Percentiles rank a stretch among this genome's conserved stretches.
These are phyloP conservation scores for Drosophila picticornis DNA, from an alignment of 2,888 invertebrate genomes.

Conservation along the genomic window DNA sequence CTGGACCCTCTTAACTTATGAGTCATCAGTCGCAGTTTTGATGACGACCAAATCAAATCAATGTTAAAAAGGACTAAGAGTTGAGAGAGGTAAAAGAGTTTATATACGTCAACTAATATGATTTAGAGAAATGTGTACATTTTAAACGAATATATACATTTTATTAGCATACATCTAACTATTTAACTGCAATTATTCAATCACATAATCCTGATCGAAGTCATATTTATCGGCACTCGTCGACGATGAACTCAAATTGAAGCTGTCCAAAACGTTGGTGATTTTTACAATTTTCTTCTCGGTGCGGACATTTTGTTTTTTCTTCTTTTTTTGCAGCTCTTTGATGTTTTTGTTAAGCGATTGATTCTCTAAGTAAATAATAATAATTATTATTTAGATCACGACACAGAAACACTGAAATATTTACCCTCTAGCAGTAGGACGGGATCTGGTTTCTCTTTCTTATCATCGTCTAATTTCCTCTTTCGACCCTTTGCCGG, in stretches of 20 bases:
- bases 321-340: slow-evolving; percentile 86
- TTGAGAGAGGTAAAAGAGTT: background rate
- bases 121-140: background rate
- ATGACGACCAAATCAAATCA: background rate
- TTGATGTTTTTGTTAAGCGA: slow-evolving; percentile 88
- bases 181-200: slow-evolving; percentile 62
- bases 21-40: background rate
- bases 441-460: slow-evolving; percentile 87
- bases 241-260: slow-evolving; percentile 65
- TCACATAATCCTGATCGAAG: slow-evolving; percentile 82
- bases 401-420: background rate
- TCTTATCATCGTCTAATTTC: slow-evolving; percentile 75
- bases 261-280: slow-evolving; percentile 88
- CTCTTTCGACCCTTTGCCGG: slow-evolving; percentile 74
- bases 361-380: slow-evolving; percentile 83
- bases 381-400: background rate
- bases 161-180: slow-evolving; percentile 19
- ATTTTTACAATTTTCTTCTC: slow-evolving; percentile 89
- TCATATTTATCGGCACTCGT: slow-evolving; percentile 81
- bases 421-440: slow-evolving; percentile 89
- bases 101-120: background rate
- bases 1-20: background rate
- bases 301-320: slow-evolving; percentile 86
- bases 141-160: slow-evolving; percentile 5
- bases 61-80: background rate